Evolutionary conservation across 2,888 invertebrate species (phyloP).

Genomic region (Caenorhabditis sp.): DNA sequence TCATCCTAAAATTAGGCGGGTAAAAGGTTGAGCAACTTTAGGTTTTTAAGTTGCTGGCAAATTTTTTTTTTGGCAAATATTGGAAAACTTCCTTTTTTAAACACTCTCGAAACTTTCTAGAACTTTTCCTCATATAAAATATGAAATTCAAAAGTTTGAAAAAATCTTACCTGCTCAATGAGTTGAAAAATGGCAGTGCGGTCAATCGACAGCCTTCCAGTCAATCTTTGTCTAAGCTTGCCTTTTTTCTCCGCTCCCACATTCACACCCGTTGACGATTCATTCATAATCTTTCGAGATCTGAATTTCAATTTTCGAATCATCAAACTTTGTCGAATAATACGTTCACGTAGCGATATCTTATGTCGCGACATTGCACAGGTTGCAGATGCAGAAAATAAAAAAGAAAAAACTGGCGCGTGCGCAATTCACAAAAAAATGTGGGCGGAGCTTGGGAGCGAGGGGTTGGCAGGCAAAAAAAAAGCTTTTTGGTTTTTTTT

Average conservation of each 20-base stretch:
- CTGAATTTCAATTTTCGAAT: slow-evolving; percentile 30
- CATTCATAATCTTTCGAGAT: slow-evolving; percentile 27
- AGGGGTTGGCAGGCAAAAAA: neutral
- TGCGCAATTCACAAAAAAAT: neutral
- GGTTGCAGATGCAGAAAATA: neutral
- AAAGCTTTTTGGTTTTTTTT: too few species aligned
- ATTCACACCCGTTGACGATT: slow-evolving; percentile 5
- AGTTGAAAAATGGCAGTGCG: slow-evolving; percentile 60
- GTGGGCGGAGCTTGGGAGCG: neutral
- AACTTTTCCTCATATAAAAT: too few species aligned
- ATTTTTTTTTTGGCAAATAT: too few species aligned
- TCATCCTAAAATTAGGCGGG: too few species aligned
- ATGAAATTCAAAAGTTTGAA: too few species aligned
- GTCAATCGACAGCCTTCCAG: slow-evolving; percentile 57
- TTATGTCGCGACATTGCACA: neutral
- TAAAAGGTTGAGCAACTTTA: too few species aligned
- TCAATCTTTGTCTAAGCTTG: slow-evolving; percentile 25
- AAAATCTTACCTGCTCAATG: slow-evolving; percentile 58
- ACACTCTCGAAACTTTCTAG: too few species aligned
- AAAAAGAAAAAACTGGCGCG: neutral
- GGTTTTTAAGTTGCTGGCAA: too few species aligned
- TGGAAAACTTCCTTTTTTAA: too few species aligned
- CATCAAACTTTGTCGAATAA: slow-evolving; percentile 9
- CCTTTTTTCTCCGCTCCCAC: slow-evolving; percentile 20
- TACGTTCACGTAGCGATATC: neutral